Percentiles rank a stretch among this genome's conserved stretches.
These are phyloP conservation scores for Pemphredon lugubris DNA, from an alignment of 2,888 invertebrate genomes.

Conservation along the genomic window DNA sequence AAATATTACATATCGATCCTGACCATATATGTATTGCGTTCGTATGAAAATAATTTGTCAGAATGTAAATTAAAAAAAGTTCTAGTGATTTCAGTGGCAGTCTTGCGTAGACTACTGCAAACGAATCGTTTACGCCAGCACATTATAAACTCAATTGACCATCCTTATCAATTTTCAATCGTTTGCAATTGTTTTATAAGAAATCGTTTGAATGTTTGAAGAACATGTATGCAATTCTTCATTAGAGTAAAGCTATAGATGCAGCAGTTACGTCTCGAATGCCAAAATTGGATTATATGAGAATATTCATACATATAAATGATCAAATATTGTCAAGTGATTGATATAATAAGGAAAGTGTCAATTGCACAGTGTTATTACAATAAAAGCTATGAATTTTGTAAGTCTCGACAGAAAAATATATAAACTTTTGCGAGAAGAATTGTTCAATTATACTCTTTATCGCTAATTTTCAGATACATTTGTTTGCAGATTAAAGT, in stretches of 20 bases:
- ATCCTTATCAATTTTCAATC: constrained; percentile 8
- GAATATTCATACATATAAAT: constrained; percentile 35
- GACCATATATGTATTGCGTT: neutral
- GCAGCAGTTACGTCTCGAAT: constrained; percentile 18
- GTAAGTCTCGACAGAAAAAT: constrained; percentile 17
- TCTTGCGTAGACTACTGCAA: constrained; percentile 7
- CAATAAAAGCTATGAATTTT: constrained; percentile 9
- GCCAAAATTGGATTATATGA: constrained; percentile 37
- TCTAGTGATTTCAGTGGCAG: constrained; percentile 1
- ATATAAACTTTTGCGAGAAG: constrained; percentile 8
- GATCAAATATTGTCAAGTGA: constrained; percentile 28
- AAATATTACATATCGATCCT: constrained; percentile 30
- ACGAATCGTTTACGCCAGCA: constrained; percentile 3
- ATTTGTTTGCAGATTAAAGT: constrained; percentile 19
- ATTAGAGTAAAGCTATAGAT: constrained; percentile 22
- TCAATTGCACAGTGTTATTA: constrained; percentile 15
- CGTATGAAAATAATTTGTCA: constrained; percentile 32
- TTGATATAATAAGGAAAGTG: constrained; percentile 17
- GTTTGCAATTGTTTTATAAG: constrained; percentile 10
- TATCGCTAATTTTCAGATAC: constrained; percentile 21
- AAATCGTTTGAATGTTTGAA: constrained; percentile 14
- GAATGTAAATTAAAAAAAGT: constrained; percentile 10
- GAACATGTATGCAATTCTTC: constrained; percentile 29
- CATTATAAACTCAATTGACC: constrained; percentile 15
- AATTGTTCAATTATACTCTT: constrained; percentile 15